A percentile compares a stretch with the other conserved stretches of the same genome.
These are phyloP conservation scores for Arge pagana DNA, from an alignment of 2,888 invertebrate genomes.

Conservation along the genomic window DNA sequence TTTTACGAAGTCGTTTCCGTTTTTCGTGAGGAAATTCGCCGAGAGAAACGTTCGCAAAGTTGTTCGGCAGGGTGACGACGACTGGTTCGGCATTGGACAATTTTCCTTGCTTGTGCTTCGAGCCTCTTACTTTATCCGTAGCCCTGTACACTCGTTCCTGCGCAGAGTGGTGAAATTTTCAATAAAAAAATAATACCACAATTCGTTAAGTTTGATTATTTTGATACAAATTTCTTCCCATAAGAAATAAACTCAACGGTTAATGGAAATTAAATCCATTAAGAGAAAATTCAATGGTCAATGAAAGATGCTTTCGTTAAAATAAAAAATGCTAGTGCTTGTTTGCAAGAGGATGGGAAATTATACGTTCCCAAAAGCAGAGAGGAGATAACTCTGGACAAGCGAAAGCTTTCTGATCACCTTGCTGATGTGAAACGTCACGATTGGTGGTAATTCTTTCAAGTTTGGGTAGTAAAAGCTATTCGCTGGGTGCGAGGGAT, in stretches of 20 bases:
- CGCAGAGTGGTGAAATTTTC: background rate
- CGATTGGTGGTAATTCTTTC: conserved; percentile 55
- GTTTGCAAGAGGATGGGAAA: too few relatives aligned
- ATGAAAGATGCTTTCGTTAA: too few relatives aligned
- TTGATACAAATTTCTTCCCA: too few relatives aligned
- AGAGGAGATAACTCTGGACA: background rate
- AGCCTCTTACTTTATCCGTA: background rate
- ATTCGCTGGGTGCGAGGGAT: conserved; percentile 58
- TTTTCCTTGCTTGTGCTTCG: background rate
- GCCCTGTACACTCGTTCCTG: conserved; percentile 13
- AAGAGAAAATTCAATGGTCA: too few relatives aligned
- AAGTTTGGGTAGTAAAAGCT: conserved; percentile 60
- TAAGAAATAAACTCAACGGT: too few relatives aligned
- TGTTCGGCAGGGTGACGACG: conserved; percentile 11
- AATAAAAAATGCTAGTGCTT: too few relatives aligned
- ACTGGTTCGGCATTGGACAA: background rate
- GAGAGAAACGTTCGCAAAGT: background rate
- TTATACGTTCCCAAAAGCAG: too few relatives aligned
- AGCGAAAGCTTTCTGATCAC: conserved; percentile 12
- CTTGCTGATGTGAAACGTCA: conserved; percentile 54
- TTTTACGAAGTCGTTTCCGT: conserved; percentile 1
- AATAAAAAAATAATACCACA: too few relatives aligned
- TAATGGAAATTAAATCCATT: too few relatives aligned
- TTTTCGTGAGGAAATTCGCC: background rate
- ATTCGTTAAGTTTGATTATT: too few relatives aligned